phyloP scores from a whole-genome alignment of 1,140 invertebrate species.

The Pantala flavescens region DNA sequence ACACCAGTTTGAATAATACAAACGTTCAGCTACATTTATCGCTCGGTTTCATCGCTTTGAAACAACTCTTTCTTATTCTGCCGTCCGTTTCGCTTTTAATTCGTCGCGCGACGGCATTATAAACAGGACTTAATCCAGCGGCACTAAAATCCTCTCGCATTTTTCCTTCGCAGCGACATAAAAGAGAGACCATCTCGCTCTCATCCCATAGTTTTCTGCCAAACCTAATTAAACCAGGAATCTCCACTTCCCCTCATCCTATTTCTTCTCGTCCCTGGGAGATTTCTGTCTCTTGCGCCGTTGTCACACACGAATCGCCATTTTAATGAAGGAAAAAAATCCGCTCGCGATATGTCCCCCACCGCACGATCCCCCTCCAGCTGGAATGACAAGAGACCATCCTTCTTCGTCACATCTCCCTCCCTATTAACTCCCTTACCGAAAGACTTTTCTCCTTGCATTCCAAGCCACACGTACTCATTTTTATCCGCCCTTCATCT shows the following conservation, averaged over 20 bases:
- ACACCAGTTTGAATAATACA: too few species aligned
- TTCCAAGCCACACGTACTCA: neutral
- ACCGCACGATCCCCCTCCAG: neutral
- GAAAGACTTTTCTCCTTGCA: too few species aligned
- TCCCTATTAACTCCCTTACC: neutral
- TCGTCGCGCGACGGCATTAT: too few species aligned
- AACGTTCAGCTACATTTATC: too few species aligned
- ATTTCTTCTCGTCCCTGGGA: neutral
- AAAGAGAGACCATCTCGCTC: too few species aligned
- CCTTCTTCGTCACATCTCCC: neutral
- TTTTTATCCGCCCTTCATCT: neutral
- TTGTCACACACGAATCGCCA: neutral
- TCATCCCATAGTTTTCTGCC: neutral
- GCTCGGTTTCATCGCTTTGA: too few species aligned
- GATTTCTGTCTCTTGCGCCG: neutral
- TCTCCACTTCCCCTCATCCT: neutral
- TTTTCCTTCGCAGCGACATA: too few species aligned
- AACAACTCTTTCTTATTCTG: too few species aligned
- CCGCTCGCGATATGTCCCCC: neutral
- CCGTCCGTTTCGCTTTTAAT: too few species aligned
- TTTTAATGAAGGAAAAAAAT: conserved; percentile 11
- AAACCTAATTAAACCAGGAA: conserved; percentile 4
- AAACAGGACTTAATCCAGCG: too few species aligned
- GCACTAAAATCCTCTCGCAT: too few species aligned
- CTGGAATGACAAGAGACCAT: neutral